These are phyloP conservation scores for Epistrophe grossulariae DNA, from an alignment of 2,888 invertebrate genomes.

Conservation along the genomic window DNA sequence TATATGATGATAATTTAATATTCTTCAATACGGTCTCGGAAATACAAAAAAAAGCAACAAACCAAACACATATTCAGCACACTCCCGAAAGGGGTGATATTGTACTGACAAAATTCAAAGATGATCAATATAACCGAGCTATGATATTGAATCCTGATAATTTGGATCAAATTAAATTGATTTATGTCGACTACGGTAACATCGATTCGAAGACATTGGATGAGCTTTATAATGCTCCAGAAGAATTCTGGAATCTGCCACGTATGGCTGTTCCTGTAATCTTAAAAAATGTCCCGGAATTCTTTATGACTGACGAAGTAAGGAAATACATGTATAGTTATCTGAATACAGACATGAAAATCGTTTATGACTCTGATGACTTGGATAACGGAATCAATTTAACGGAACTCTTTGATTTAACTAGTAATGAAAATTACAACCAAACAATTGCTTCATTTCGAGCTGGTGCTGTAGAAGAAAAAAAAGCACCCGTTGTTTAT, in stretches of 20 bases:
- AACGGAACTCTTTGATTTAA: conserved; percentile 79
- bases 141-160: conserved; percentile 79
- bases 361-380: conserved; percentile 77
- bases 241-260: conserved; percentile 77
- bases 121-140: conserved; percentile 79
- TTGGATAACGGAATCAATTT: conserved; percentile 76
- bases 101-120: conserved; percentile 78
- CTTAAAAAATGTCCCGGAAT: conserved; percentile 79
- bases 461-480: conserved; percentile 77
- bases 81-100: conserved; percentile 80
- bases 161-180: conserved; percentile 78
- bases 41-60: conserved; percentile 76
- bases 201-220: conserved; percentile 78
- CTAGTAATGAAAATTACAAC: conserved; percentile 79
- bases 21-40: conserved; percentile 78
- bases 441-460: conserved; percentile 78
- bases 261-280: conserved; percentile 79
- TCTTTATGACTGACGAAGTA: conserved; percentile 79
- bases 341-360: conserved; percentile 78
- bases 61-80: conserved; percentile 72
- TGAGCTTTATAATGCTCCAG: conserved; percentile 78
- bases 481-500: conserved; percentile 74
- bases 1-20: conserved; percentile 76
- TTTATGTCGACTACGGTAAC: conserved; percentile 82
- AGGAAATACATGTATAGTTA: conserved; percentile 78